Base-by-base conservation (phyloP, 2,888 invertebrate genomes). In the Microctonus aethiopoides region DNA sequence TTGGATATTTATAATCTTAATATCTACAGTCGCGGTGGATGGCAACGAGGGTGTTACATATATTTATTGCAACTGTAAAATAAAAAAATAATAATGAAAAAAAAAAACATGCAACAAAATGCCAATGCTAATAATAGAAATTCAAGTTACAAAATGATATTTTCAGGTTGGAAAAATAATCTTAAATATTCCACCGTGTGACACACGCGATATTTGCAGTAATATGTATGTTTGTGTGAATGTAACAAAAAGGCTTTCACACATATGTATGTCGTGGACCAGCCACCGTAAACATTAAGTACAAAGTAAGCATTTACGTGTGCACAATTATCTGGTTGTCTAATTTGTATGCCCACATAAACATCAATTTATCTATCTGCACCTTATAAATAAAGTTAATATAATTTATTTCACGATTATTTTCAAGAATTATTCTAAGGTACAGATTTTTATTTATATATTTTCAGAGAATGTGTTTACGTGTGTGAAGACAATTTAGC, bases 1-100 rank as follows among this genome's bases (percentile, higher is more conserved):
- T 76, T 76, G 76, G 76, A 76, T 76, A 75, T 73, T 74, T 75
- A 74, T 75, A 71, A 73, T 70, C 68, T 72, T 76, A 69, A 75
- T 71, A 60, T 72, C 75, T 75, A 74, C 66, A 74, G 70, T 76
- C 73, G 71, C 73, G 73, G 70, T 70, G 63, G 64, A 71, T 71
- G 71, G 72, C 70, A 62, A 66, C 63, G 39, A 63, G n/a, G 26
- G 20, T 16, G 46, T 46, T 46, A 65, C 65, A 60, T 51, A n/a
- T n/a, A 62, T 61, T 34, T 66, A 24, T 46, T 60, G 54, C 65
- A 70, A 66, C 62, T 22, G 41, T 41, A 61, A 61, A 54, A 63
- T 60, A 59, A 16, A 32, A 22, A 13, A 39, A 22, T 22, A 29
- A 11, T 52, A 46, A 52, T 20, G 22, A 29, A 22, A 60, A 68